These are phyloP conservation scores for Alfaro cultratus DNA, from an alignment of 2,797 vertebrate species.

Conservation along the genomic window DNA sequence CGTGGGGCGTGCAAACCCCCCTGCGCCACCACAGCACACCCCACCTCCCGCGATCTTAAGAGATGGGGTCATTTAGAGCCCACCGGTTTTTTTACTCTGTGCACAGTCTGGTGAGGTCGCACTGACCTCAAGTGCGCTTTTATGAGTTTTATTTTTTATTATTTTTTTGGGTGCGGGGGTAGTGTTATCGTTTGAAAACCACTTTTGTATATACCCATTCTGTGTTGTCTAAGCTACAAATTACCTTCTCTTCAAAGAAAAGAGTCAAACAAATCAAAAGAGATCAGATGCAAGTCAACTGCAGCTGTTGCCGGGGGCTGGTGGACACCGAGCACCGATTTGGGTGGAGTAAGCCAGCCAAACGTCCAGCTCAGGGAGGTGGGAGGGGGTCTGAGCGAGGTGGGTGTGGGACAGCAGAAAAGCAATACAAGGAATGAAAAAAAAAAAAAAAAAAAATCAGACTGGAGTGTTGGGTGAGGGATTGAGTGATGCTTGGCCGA, in stretches of 20 bases:
- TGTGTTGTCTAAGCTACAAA: not conserved
- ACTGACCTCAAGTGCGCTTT: too few species aligned
- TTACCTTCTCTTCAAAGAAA: slow-evolving; percentile 5
- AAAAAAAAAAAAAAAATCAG: slow-evolving; percentile 42
- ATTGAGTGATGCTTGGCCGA: slow-evolving; percentile 80
- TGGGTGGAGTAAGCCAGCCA: slow-evolving; percentile 31
- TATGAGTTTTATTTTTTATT: too few species aligned
- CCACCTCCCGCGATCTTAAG: too few species aligned
- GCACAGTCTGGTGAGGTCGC: too few species aligned
- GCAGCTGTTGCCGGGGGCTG: slow-evolving; percentile 64
- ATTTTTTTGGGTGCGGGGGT: too few species aligned
- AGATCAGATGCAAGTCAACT: slow-evolving; percentile 78
- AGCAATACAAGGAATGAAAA: slow-evolving; percentile 56
- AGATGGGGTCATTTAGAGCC: too few species aligned
- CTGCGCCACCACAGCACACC: too few species aligned
- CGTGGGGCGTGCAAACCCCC: too few species aligned
- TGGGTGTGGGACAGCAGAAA: slow-evolving; percentile 49
- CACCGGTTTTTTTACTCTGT: too few species aligned
- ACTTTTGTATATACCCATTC: not conserved
- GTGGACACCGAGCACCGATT: slow-evolving; percentile 33
- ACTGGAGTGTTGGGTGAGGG: slow-evolving; percentile 61
- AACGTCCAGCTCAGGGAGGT: slow-evolving; percentile 52
- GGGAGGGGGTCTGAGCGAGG: slow-evolving; percentile 28
- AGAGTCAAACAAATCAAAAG: slow-evolving; percentile 63
- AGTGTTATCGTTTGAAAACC: not conserved